phyloP scores from a whole-genome alignment of 2,888 invertebrate genomes.

The Chironomus riparius region DNA sequence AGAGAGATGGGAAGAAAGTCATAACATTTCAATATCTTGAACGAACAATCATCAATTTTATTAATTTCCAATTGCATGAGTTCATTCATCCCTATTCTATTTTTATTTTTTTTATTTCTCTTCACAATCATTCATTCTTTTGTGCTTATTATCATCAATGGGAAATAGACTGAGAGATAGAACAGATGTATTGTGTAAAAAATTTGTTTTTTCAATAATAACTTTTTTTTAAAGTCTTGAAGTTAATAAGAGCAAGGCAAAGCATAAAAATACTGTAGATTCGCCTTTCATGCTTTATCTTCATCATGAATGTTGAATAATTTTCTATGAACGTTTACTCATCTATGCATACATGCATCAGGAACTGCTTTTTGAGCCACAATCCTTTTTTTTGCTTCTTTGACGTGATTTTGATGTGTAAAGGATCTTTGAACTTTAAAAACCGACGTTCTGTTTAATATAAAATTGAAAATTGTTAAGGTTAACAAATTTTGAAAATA shows the following conservation, averaged over 20 bases:
- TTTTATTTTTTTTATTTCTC: not conserved
- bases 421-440: no score
- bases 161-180: not conserved
- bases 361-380: no score
- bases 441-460: no score
- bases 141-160: not conserved
- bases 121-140: not conserved
- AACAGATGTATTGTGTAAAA: not conserved
- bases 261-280: no score
- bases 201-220: not conserved
- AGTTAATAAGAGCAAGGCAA: no score
- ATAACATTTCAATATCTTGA: not conserved
- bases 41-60: constrained; percentile 4
- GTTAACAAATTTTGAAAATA: no score
- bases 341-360: not conserved
- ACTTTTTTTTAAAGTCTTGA: no score
- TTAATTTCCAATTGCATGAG: constrained; percentile 7
- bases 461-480: no score
- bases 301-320: no score
- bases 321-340: not conserved
- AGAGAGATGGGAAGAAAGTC: not conserved
- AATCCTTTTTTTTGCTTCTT: no score
- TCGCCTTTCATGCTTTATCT: no score
- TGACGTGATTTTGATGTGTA: no score
- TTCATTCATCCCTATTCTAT: not conserved